Base-by-base conservation (phyloP, 2,888 invertebrate species). In the Siphonodentalium dalli region DNA sequence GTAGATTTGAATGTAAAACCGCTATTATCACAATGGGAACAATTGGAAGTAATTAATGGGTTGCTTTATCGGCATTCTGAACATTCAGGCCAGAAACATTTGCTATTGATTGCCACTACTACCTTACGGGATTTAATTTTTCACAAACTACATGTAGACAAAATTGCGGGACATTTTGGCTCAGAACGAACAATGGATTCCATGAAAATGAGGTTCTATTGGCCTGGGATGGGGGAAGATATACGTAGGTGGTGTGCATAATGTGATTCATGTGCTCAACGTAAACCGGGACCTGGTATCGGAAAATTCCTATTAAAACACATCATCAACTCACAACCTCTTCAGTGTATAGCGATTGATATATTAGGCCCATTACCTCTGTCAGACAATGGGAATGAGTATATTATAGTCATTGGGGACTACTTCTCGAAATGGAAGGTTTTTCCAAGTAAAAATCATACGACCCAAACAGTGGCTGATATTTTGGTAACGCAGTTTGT, bases 201-300 rank as follows among this genome's bases (percentile, higher is more conserved):
- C 11, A 51, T 59, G 5, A 38, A n/a, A 26, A 9, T 41, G 15
- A 41, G 58, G 15, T 61, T 59, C 38, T 57, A 55, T 27, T 64
- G 64, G 53, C 57, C 61, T 9, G 43, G 56, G 9, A 39, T 58
- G 21, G 31, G 49, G 8, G 42, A 41, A 11, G 24, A 31, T 26
- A 27, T 61, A 7, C 50, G 44, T 41, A 29, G 31, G 23, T 61
- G 57, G 61, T 57, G 54, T 35, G 27, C 35, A 33, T 18, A 39
- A 15, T 64, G 61, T 51, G 54, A 57, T 28, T 13, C 47, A 4
- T 64, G 64, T 47, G 54, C 58, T 27, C 31, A 46, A 11, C 23
- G 58, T 20, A 64, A 64, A 51, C 51, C 57, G n/a, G 60, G 59
- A 24, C 57, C 62, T 20, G 63, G 60, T n/a, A 2, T 42, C 13